Evolutionary conservation across 2,113 vertebrate species (phyloP).

Genomic region (Nesoenas mayeri): DNA sequence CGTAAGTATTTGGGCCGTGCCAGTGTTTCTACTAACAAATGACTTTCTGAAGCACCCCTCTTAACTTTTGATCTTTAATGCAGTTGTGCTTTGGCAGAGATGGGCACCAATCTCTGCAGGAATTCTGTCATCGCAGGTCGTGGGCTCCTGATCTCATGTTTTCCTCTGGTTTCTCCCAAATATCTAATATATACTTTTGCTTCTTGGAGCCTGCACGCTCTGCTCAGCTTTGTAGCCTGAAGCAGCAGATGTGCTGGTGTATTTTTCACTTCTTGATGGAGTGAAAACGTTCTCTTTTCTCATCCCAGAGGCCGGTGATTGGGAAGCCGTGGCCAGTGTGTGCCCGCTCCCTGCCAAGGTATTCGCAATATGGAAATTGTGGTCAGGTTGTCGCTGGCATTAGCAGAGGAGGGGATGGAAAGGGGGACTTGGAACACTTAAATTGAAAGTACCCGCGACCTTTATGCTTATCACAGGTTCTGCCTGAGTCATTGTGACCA

Average conservation of each 20-base stretch:
- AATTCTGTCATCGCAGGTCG: rapidly evolving
- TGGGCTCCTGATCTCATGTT: neutral
- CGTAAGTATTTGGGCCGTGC: neutral
- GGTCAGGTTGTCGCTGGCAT: rapidly evolving
- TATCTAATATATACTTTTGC: neutral
- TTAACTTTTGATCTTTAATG: neutral
- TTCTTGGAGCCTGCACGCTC: neutral
- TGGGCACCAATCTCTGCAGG: neutral
- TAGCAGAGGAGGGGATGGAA: neutral
- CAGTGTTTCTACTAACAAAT: neutral
- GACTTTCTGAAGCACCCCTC: neutral
- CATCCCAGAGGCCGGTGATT: neutral
- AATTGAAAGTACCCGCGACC: neutral
- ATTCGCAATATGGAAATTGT: rapidly evolving
- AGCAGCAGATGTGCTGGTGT: neutral
- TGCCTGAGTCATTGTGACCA: neutral
- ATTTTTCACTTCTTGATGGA: neutral
- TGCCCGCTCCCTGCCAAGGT: neutral
- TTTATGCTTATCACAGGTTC: neutral
- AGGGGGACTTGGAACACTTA: neutral
- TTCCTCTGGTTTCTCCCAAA: neutral
- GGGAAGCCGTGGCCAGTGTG: neutral
- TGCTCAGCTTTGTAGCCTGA: neutral
- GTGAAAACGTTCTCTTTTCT: neutral
- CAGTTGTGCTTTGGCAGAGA: neutral